Conservation (phyloP, 2,113 vertebrate genomes). For the Eonycteris spelaea region DNA sequence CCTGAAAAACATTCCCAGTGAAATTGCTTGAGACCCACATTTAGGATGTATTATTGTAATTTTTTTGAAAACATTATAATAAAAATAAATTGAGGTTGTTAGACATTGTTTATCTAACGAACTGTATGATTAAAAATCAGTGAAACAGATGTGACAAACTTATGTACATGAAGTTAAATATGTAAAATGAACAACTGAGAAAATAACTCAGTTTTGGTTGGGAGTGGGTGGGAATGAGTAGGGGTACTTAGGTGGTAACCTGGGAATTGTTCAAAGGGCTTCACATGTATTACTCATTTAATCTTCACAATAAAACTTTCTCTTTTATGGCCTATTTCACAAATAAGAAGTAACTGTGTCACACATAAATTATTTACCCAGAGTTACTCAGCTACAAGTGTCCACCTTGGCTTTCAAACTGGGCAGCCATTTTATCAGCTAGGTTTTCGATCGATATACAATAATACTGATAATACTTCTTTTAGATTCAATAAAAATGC, state of each 20-base stretch:
- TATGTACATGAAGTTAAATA: constrained; percentile 9
- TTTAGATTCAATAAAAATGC: constrained; percentile 14
- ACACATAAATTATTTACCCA: background rate
- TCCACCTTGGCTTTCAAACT: background rate
- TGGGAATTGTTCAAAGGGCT: background rate
- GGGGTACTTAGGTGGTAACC: background rate
- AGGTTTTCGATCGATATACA: background rate
- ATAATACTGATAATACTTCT: background rate
- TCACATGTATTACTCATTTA: background rate
- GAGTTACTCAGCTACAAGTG: background rate
- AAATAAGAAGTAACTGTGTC: constrained; percentile 21
- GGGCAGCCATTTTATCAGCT: background rate
- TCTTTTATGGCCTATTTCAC: background rate
- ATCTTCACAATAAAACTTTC: background rate
- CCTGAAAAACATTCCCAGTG: constrained; percentile 52
- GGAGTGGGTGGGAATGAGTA: background rate
- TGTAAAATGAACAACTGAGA: background rate
- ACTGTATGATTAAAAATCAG: constrained; percentile 32
- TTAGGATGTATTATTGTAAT: constrained; percentile 43
- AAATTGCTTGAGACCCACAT: constrained; percentile 71
- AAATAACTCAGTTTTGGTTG: background rate
- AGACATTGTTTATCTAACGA: constrained; percentile 47
- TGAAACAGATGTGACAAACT: constrained; percentile 48
- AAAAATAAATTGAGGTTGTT: constrained; percentile 56
- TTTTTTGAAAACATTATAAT: background rate